Base-by-base conservation (phyloP, 2,113 vertebrate genomes). In the Archilochus colubris region DNA sequence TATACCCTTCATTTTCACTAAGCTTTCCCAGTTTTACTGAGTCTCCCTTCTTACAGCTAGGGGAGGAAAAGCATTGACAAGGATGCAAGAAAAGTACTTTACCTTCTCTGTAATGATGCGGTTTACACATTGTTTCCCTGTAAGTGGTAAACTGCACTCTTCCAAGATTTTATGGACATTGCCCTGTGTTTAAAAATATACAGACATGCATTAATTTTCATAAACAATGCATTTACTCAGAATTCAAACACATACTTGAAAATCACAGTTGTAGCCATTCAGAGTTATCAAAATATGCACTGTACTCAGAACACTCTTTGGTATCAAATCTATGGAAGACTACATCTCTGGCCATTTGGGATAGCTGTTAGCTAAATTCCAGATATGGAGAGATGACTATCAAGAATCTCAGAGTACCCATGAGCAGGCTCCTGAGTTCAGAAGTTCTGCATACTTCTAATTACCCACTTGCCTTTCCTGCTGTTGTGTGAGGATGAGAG, bases 101-200 rank as follows among this genome's bases (percentile, higher is more conserved):
- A 99, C 99, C 99, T 99, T 99, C 96, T 99, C 99, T 36, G 99
- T 99, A 96, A 99, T 99, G 96, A 99, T 99, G 66, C 99, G 98
- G 89, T 99, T 98, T 89, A 99, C 99, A 97, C 99, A 99, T 3
- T 99, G 98, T 82, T 99, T 99, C 74, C 99, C 99, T 9, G 99
- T 99, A 91, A 99, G 97, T 14, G 99, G 99, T 72, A 99, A 97
- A 55, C 77, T 98, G 95, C 99, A 99, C 46, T 98, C 98, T 64
- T 99, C 99, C 98, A 99, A 96, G 93, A 99, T 99, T 97, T 99
- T 99, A 97, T 99, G 98, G 84, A 97, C 97, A 69, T 98, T 99
- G 69, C 99, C 99, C 99, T 99, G 96, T 89, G 90, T 96, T 48
- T 82, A 97, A 95, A 8, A 68, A 93, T 8, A 97, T 16, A 89